Evolutionary conservation across 2,113 vertebrate species (phyloP), one percentile per base, ranked within the genome.

Genomic region (Cheirogaleus medius): DNA sequence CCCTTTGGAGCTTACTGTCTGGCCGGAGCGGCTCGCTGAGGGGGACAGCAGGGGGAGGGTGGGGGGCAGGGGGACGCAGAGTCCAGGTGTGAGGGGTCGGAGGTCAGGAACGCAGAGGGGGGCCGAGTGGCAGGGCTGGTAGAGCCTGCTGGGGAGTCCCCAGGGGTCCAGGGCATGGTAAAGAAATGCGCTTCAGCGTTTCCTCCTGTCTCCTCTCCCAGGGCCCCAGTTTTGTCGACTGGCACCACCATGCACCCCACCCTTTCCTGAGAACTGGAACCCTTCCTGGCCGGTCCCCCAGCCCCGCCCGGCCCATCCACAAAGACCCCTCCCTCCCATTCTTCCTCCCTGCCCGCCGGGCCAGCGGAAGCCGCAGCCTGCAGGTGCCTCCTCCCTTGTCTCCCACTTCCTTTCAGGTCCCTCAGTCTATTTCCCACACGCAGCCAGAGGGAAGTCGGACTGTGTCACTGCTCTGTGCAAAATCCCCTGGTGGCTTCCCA

Each of bases 401-500:
- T 68, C 52, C 86, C 39, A 44, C 87, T 97, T 96, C 95, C 91
- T 95, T 92, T 88, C 47, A 0, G 44, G 52, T 52, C 83, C 42
- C 85, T 89, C 69, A 8, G 52, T 84, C 87, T 27, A 2, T 49
- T 87, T 91, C 92, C 94, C 95, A 91, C 68, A 60, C 3, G 1
- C 90, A 64, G 83, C 71, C 92, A 66, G 63, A 89, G 90, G 80
- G 96, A 94, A 97, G 90, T 95, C 82, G 44, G 14, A 34, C 42
- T 56, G 42, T 47, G 84, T 73, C 91, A 47, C 78, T 39, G 52
- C 77, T 96, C 87, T 12, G 25, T 56, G 27, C 54, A 20, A 96
- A 95, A 90, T 96, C 95, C 95, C 97, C 94, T 20, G 64, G 93
- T 71, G 83, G 54, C 89, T 94, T 94, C 96, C 89, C 80, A 14